These are phyloP conservation scores for Anolis sagrei DNA, from an alignment of 2,113 vertebrate genomes.

Conservation along the genomic window DNA sequence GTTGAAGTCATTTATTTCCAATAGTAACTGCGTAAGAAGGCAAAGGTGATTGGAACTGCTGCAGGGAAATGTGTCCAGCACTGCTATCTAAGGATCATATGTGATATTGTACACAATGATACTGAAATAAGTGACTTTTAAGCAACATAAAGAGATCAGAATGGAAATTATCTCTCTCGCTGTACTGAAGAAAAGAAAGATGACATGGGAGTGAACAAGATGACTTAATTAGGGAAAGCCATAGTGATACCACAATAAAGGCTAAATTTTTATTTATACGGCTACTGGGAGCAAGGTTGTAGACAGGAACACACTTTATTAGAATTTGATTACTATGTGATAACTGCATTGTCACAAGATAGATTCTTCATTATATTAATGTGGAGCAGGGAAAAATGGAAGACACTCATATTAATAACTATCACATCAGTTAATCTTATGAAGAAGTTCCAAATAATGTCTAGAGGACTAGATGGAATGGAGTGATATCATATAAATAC, in stretches of 20 bases:
- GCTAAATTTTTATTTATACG: slow-evolving; percentile 24
- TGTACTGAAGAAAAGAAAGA: slow-evolving; percentile 66
- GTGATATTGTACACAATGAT: neutral
- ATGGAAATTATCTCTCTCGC: slow-evolving; percentile 52
- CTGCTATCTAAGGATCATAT: slow-evolving; percentile 41
- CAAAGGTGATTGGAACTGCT: slow-evolving; percentile 23
- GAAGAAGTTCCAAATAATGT: neutral
- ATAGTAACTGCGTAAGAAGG: slow-evolving; percentile 35
- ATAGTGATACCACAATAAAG: slow-evolving; percentile 28
- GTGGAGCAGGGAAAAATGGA: neutral
- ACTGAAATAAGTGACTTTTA: neutral
- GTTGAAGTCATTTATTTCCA: slow-evolving; percentile 45
- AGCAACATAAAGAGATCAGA: slow-evolving; percentile 44
- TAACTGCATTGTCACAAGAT: neutral
- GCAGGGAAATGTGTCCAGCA: slow-evolving; percentile 11
- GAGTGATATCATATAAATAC: neutral
- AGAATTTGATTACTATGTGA: neutral
- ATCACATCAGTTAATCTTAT: neutral
- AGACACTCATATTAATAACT: neutral
- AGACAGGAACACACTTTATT: neutral
- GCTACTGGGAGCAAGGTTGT: slow-evolving; percentile 35
- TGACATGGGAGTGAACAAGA: slow-evolving; percentile 41
- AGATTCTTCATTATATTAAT: neutral
- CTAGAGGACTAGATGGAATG: neutral
- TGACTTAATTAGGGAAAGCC: slow-evolving; percentile 60